phyloP scores from a whole-genome alignment of 2,888 invertebrate species.

The Syritta pipiens region DNA sequence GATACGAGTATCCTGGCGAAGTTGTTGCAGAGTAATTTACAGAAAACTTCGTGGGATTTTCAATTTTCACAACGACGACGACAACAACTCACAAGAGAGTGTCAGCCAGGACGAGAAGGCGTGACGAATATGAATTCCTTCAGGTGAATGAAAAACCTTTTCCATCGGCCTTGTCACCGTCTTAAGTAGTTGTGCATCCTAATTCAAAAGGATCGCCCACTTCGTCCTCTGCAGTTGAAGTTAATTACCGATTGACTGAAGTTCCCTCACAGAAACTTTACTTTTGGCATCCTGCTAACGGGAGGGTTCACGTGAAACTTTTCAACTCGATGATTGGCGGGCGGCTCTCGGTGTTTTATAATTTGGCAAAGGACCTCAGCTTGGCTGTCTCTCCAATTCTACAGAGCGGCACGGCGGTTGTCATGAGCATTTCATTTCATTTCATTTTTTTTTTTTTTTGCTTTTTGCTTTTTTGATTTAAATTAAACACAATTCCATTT shows the following conservation, averaged over 20 bases:
- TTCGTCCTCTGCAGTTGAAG: not conserved
- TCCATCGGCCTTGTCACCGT: conserved; percentile 15
- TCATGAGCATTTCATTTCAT: conserved; percentile 9
- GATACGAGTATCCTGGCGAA: conserved; percentile 53
- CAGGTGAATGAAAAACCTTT: conserved; percentile 1
- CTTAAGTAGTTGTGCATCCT: conserved; percentile 26
- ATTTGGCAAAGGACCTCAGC: conserved; percentile 16
- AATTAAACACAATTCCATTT: conserved; percentile 56
- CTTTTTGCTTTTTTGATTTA: conserved; percentile 31
- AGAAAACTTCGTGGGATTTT: conserved; percentile 56
- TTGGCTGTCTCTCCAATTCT: not conserved
- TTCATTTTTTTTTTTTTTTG: not conserved
- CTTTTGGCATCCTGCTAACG: conserved; percentile 34
- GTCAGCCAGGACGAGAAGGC: conserved; percentile 28
- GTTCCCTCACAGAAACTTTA: conserved; percentile 1
- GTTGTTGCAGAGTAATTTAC: conserved; percentile 35
- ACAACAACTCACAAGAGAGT: conserved; percentile 55
- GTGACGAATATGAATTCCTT: conserved; percentile 16
- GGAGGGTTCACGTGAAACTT: conserved; percentile 15
- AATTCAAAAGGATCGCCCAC: not conserved
- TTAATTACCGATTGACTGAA: conserved; percentile 20
- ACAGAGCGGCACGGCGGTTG: conserved; percentile 16
- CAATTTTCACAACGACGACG: conserved; percentile 40
- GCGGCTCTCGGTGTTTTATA: conserved; percentile 38
- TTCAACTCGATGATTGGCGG: too few relatives aligned